Base-by-base conservation (phyloP, 2,797 vertebrate species). In the Lindbergichthys nudifrons region DNA sequence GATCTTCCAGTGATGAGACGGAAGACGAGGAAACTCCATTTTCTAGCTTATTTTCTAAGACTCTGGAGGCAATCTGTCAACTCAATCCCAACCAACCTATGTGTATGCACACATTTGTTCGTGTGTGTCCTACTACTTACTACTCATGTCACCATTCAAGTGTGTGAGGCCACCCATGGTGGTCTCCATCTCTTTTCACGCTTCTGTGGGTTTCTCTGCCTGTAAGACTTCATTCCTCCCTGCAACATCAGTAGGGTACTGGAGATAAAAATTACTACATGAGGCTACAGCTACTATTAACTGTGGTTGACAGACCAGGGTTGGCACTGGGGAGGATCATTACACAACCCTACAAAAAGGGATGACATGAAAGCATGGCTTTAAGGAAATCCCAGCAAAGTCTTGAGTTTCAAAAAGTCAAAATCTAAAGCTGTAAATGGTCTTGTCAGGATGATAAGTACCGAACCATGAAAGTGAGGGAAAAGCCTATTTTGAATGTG, bases 31-130 rank as follows among this genome's bases (percentile, higher is more conserved):
- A 66, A 72, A 80, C 54, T 64, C 58, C 70, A 50, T 87, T 87
- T 83, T 66, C 54, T 79, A 52, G 59, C 52, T 81, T 42, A 46
- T 57, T 61, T 36, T 69, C 53, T 23, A n/a, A 83, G 71, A 82
- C 88, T 80, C 83, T 80, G 61, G 75, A 83, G 85, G 76, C 70
- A 83, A 73, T 90, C 81, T 84, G 80, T 90, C 84, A 87, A 56
- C 75, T 83, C 82, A 73, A 51, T 80, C 66, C 74, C 42, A 46
- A 46, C 57, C 70, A 73, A 73, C 19, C 63, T 73, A 50, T 70
- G 69, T 76, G 53, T 52, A 59, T 39, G 30, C 43, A 26, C 65
- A 59, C 39, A 23, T 70, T 58, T 70, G 60, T 79, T 56, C 12
- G 11, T 59, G n/a, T 60, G 60, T 21, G 42, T 56, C 56, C 61